A percentile compares a stretch with the other conserved stretches of the same genome.
Evolutionary conservation across 2,888 invertebrate genomes (phyloP).

Genomic region (Didymodactylos carnosus): DNA sequence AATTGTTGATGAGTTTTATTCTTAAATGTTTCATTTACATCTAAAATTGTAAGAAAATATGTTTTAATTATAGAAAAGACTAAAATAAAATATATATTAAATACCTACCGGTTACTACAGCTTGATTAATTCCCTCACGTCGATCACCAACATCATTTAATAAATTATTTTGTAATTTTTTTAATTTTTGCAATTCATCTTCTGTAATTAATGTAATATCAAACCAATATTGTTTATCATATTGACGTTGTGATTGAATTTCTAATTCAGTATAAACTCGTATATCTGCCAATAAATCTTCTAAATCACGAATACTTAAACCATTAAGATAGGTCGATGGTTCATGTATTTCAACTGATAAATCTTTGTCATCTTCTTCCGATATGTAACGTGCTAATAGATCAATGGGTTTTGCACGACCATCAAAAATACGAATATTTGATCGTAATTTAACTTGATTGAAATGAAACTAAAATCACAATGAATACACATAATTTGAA

Average conservation of each 20-base stretch:
- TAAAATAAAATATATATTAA: too few species aligned
- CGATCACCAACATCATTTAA: conserved; percentile 33
- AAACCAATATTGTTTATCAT: conserved; percentile 75
- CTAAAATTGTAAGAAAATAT: too few species aligned
- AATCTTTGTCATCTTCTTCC: conserved; percentile 45
- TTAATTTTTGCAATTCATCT: conserved; percentile 68
- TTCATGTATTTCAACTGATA: conserved; percentile 90
- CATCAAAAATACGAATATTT: conserved; percentile 82
- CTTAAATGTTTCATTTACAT: conserved; percentile 70
- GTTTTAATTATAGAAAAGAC: too few species aligned
- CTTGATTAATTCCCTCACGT: conserved; percentile 64
- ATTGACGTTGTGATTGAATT: conserved; percentile 41
- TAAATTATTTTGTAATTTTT: conserved; percentile 44
- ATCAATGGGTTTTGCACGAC: conserved; percentile 91
- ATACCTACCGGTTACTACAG: too few species aligned
- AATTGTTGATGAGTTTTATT: conserved; percentile 75
- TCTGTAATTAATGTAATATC: conserved; percentile 83
- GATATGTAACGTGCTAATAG: conserved; percentile 73
- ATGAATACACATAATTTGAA: conserved; percentile 15
- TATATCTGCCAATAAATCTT: conserved; percentile 86
- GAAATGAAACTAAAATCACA: conserved; percentile 80
- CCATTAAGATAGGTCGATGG: conserved; percentile 80
- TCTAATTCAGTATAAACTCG: conserved; percentile 69
- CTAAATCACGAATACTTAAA: conserved; percentile 64
- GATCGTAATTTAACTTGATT: conserved; percentile 82